Base-by-base conservation (phyloP, 1,140 invertebrate species). In the Agraylea sexmaculata region DNA sequence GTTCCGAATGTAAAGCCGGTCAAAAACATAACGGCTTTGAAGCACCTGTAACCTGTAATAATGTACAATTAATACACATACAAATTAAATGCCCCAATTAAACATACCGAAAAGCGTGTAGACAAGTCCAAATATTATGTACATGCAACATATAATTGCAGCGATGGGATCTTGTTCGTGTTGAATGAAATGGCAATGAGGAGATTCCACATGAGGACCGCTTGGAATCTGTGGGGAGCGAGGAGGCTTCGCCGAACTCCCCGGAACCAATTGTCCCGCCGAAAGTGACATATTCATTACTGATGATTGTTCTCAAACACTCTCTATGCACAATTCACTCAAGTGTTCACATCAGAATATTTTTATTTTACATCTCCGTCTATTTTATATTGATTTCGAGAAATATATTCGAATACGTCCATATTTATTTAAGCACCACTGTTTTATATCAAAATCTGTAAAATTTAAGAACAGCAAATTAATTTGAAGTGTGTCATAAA, bases 11-110 rank as follows among this genome's bases (percentile, higher is more conserved):
- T 80, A 53, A 89, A 83, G 19, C 87, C 87, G 17, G 83, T 89
- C 18, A 90, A 66, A 57, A 90, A 90, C 75, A 88, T 86, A n/a
- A 83, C 77, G 2, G 83, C 83, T 59, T 88, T 87, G 58, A 90
- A 87, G 59, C 83, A 89, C 34, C 86, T 72, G 60, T 90, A 91
- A 36, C 87, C 84, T 85, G 69, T 30, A 75, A 78, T 44, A 56
- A 58, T 41, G 16, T 12, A 21, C 5, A 32, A 21, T 34, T 5
- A 4, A 32, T 30, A 21, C 11, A 19, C 13, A 21, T 4, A 30
- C 3, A 8, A 16, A 32, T 6, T 20, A 8, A 25, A n/a, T 20
- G 17, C 16, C 11, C 17, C 12, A 29, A 44, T 6, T 43, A 20
- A 22, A 61, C 62, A 68, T 56, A 72, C 70, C 73, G 38, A 75